These are phyloP conservation scores for Micoletzkya japonica DNA, from an alignment of 2,888 invertebrate genomes.

Conservation along the genomic window DNA sequence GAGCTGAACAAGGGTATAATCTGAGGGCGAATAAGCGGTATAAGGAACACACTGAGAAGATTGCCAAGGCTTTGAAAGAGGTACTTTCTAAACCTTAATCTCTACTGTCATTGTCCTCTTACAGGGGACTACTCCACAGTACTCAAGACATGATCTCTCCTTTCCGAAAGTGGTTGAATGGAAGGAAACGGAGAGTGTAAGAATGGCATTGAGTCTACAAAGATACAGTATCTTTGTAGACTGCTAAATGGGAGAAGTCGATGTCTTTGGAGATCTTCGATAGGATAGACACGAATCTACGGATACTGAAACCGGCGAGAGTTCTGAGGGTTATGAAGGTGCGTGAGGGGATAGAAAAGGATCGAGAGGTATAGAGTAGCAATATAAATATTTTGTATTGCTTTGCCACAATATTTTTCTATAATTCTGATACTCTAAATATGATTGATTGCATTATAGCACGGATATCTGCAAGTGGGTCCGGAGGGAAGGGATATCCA, in stretches of 20 bases:
- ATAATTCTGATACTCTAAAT: no score
- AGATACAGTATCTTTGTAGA: no score
- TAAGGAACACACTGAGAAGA: conserved; percentile 1
- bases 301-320: conserved; percentile 15
- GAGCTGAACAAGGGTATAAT: neutral
- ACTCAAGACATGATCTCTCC: neutral
- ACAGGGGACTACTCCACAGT: neutral
- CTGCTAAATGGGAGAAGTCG: conserved; percentile 4
- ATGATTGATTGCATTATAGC: no score
- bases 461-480: conserved; percentile 27
- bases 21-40: conserved; percentile 19
- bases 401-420: no score
- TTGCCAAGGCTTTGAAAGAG: conserved; percentile 5
- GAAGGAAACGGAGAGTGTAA: no score
- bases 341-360: no score
- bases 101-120: neutral
- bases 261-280: conserved; percentile 28
- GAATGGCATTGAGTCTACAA: no score
- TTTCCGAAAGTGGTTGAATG: neutral
- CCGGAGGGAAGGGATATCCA: conserved; percentile 21
- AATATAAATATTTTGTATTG: no score
- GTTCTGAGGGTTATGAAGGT: conserved; percentile 20
- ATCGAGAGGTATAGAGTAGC: no score
- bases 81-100: neutral
- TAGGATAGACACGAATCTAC: conserved; percentile 6